phyloP scores from a whole-genome alignment of 2,888 invertebrate genomes.

The Protonemura montana region DNA sequence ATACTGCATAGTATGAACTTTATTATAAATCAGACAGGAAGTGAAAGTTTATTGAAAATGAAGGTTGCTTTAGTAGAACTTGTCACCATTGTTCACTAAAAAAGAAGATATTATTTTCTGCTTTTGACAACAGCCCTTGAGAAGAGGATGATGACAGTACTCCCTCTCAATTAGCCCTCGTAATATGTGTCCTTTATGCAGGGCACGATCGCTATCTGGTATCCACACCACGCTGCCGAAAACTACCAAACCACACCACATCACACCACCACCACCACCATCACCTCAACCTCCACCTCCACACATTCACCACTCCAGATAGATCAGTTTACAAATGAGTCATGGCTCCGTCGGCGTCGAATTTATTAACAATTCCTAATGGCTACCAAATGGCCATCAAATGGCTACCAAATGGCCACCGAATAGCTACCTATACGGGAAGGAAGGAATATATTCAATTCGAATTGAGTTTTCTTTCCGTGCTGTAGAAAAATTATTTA shows the following conservation, averaged over 20 bases:
- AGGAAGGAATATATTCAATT: no score
- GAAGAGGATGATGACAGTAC: neutral
- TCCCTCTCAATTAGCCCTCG: conserved; percentile 15
- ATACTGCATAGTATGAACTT: neutral
- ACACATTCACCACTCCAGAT: neutral
- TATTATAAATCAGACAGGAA: neutral
- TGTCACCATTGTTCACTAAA: neutral
- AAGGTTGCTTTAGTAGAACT: neutral
- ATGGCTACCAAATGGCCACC: no score
- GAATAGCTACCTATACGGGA: no score
- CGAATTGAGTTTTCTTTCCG: no score
- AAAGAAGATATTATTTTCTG: neutral
- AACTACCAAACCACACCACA: neutral
- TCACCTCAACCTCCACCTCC: neutral
- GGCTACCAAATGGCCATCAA: no score
- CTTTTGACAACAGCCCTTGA: conserved; percentile 32
- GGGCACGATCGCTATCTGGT: conserved; percentile 25
- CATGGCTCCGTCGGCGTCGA: neutral
- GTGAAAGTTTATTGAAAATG: neutral
- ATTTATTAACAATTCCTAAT: neutral
- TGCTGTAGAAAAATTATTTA: no score
- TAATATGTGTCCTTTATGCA: neutral
- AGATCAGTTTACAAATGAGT: neutral
- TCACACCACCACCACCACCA: neutral
- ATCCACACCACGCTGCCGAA: neutral